phyloP scores from a whole-genome alignment of 2,113 vertebrate genomes.

The Cranoglanis bouderius region DNA sequence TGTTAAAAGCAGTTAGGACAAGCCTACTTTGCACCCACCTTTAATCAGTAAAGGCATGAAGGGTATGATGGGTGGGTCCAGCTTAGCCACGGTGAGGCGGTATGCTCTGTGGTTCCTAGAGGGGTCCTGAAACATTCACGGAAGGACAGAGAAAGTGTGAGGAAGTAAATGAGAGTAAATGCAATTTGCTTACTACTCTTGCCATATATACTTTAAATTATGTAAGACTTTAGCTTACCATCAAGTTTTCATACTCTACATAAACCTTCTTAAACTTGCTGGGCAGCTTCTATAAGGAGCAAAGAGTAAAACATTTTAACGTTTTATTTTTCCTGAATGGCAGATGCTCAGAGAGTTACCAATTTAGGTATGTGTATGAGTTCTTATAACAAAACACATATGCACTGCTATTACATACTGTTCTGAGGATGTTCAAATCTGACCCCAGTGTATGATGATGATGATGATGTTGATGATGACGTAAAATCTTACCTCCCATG shows the following conservation, averaged over 20 bases:
- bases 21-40: slow-evolving; percentile 74
- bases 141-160: slow-evolving; percentile 15
- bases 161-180: background rate
- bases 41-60: slow-evolving; percentile 99
- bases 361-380: background rate
- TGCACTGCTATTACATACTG: background rate
- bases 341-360: background rate
- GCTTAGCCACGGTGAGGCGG: slow-evolving; percentile 88
- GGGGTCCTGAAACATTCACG: slow-evolving; percentile 81
- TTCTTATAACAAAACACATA: background rate
- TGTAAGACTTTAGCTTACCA: slow-evolving; percentile 78
- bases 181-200: background rate
- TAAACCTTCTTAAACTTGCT: slow-evolving; percentile 99
- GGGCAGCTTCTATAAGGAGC: slow-evolving; percentile 90
- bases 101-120: slow-evolving; percentile 96
- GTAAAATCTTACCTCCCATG: slow-evolving; percentile 90
- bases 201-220: background rate
- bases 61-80: slow-evolving; percentile 94
- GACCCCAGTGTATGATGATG: background rate
- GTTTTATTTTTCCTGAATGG: background rate
- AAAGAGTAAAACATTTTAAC: slow-evolving; percentile 37
- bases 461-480: background rate
- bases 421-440: background rate
- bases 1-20: background rate
- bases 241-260: slow-evolving; percentile 96